Conservation (phyloP, 2,888 invertebrate genomes). For the Apamea monoglypha region DNA sequence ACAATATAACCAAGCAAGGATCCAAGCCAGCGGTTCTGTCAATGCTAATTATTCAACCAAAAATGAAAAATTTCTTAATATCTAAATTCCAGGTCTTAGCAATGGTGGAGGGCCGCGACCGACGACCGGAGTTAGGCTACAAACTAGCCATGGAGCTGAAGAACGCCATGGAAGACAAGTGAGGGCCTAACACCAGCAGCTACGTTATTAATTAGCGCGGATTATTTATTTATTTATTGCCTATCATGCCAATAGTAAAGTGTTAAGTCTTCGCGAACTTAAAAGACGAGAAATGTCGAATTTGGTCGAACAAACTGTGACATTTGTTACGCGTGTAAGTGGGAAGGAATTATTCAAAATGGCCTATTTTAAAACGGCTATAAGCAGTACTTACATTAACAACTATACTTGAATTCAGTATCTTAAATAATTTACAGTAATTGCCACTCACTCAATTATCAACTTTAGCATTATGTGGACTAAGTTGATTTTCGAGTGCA, state of each 20-base stretch:
- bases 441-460: background rate
- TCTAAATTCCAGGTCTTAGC: conserved; percentile 92
- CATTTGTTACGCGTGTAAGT: background rate
- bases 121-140: conserved; percentile 96
- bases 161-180: conserved; percentile 87
- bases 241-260: conserved; percentile 34
- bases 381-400: background rate
- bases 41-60: background rate
- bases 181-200: conserved; percentile 11
- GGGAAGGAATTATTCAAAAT: background rate
- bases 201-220: conserved; percentile 17
- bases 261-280: conserved; percentile 7
- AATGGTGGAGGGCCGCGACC: conserved; percentile 96
- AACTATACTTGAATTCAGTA: background rate
- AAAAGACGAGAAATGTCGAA: background rate
- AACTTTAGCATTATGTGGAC: background rate
- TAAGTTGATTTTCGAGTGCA: background rate
- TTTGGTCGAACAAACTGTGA: background rate
- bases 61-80: background rate
- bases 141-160: conserved; percentile 96
- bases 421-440: background rate
- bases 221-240: conserved; percentile 57
- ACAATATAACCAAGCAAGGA: no score
- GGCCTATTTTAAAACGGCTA: background rate
- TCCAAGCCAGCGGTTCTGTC: background rate